Percentiles rank a stretch among this genome's conserved stretches.
Conservation (phyloP, 2,797 vertebrate species). For the Rhyacichthys aspro region DNA sequence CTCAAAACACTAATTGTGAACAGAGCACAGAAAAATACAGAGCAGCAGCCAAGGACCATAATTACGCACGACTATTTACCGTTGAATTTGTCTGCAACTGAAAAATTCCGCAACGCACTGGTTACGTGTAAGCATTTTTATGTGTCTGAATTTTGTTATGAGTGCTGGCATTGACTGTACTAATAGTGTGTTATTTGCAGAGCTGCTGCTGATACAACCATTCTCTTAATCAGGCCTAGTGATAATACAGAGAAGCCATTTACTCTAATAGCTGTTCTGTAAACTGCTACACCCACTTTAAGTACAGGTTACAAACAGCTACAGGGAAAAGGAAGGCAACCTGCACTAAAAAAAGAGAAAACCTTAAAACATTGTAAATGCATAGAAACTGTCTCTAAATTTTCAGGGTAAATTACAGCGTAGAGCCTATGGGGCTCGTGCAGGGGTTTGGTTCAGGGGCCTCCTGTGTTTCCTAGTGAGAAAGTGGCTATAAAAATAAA, state of each 20-base stretch:
- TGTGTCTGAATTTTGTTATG: slow-evolving; percentile 56
- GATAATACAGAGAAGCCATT: slow-evolving; percentile 73
- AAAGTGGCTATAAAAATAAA: slow-evolving; percentile 75
- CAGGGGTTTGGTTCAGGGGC: slow-evolving; percentile 29
- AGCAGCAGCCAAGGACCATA: neutral
- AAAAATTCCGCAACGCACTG: slow-evolving; percentile 28
- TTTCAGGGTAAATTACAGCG: slow-evolving; percentile 67
- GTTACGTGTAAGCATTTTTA: slow-evolving; percentile 44
- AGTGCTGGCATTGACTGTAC: slow-evolving; percentile 40
- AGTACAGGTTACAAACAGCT: slow-evolving; percentile 73
- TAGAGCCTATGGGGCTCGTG: slow-evolving; percentile 22
- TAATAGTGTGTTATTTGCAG: slow-evolving; percentile 71
- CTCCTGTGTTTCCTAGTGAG: slow-evolving; percentile 55
- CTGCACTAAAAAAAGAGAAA: slow-evolving; percentile 43
- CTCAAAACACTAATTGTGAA: too few relatives aligned
- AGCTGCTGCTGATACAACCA: slow-evolving; percentile 71
- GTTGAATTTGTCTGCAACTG: slow-evolving; percentile 31
- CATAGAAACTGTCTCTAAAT: slow-evolving; percentile 54
- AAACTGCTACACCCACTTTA: slow-evolving; percentile 78
- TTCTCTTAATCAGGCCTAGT: slow-evolving; percentile 71
- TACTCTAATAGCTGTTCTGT: slow-evolving; percentile 76
- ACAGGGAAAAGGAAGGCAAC: slow-evolving; percentile 52
- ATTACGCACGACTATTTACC: neutral
- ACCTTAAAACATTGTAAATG: slow-evolving; percentile 47
- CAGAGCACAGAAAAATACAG: neutral